A percentile compares a stretch with the other conserved stretches of the same genome.
Evolutionary conservation across 2,888 invertebrate species (phyloP).

Genomic region (Cosmia pyralina): DNA sequence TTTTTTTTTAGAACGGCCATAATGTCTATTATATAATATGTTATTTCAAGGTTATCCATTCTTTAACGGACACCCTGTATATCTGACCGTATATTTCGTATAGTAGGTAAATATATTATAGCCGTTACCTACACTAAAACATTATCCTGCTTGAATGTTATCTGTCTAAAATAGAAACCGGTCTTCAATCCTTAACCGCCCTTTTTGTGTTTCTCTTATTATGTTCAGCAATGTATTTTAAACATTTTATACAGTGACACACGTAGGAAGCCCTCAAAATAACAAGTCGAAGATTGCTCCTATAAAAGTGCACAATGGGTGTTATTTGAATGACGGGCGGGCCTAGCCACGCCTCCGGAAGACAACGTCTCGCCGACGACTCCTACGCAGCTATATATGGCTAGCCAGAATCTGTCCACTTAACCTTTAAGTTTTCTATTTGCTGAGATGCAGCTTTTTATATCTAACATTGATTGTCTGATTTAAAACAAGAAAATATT

Average conservation of each 20-base stretch:
- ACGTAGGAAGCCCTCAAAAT: constrained; percentile 61
- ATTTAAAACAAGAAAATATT: not conserved
- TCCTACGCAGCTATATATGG: constrained; percentile 66
- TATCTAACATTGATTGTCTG: not conserved
- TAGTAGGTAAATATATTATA: too few relatives aligned
- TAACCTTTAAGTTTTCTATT: constrained; percentile 34
- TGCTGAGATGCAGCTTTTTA: constrained; percentile 1
- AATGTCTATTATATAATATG: too few relatives aligned
- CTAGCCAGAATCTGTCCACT: constrained; percentile 23
- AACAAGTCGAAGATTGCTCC: constrained; percentile 64
- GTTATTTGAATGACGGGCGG: constrained; percentile 68
- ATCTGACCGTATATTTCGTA: not conserved
- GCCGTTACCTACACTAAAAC: not conserved
- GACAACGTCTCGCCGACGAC: constrained; percentile 53
- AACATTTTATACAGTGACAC: constrained; percentile 22
- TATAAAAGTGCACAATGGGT: constrained; percentile 70
- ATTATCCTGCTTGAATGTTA: not conserved
- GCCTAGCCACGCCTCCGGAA: constrained; percentile 63
- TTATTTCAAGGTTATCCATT: too few relatives aligned
- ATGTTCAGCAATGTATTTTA: constrained; percentile 5
- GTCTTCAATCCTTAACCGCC: constrained; percentile 27
- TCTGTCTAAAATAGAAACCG: not conserved
- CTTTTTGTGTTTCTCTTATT: constrained; percentile 26
- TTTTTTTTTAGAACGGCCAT: too few relatives aligned
- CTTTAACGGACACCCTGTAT: too few relatives aligned